Evolutionary conservation across 2,888 invertebrate species (phyloP), one percentile per base, ranked within the genome.

Genomic region (Crocallis elinguaria): DNA sequence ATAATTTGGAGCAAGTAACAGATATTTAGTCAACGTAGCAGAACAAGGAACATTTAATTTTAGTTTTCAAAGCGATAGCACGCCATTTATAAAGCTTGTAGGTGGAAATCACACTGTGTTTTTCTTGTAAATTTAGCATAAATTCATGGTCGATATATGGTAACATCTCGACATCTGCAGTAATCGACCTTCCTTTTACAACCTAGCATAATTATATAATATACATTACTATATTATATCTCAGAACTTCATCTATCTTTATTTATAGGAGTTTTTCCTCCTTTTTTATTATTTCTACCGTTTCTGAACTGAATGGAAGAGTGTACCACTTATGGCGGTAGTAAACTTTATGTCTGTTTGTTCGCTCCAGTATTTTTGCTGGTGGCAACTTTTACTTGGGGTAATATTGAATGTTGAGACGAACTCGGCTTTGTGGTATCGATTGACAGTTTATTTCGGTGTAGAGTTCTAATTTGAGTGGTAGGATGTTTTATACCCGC

Each of bases 251-350:
- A 63, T 63, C 66, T 65, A 64, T 62, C 65, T 65, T 69, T 76
- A 73, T 73, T 76, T 71, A 74, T 73, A 60, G 65, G 59, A 62
- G 58, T 67, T 69, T n/a, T 69, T 69, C 64, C 64, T 69, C 64
- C 60, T 60, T 60, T 51, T 58, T 53, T 58, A 58, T 60, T 63
- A 64, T 61, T 59, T 44, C 54, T 33, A 38, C 54, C 64, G 61
- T 60, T 56, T 49, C 38, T 51, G 39, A 44, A 36, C 36, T 21
- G 33, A 70, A 69, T 63, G 67, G 66, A 64, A 49, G 55, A 60
- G 57, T 57, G 58, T 41, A 57, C 51, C 57, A 57, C 64, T 64
- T 65, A 64, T 58, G 58, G 60, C 29, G 17, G 49, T 41, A 58
- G 56, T 66, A 64, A 64, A 64, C 23, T 66, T 66, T 66, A 60